Base-by-base conservation (phyloP, 2,797 vertebrate species). In the Melanogrammus aeglefinus region DNA sequence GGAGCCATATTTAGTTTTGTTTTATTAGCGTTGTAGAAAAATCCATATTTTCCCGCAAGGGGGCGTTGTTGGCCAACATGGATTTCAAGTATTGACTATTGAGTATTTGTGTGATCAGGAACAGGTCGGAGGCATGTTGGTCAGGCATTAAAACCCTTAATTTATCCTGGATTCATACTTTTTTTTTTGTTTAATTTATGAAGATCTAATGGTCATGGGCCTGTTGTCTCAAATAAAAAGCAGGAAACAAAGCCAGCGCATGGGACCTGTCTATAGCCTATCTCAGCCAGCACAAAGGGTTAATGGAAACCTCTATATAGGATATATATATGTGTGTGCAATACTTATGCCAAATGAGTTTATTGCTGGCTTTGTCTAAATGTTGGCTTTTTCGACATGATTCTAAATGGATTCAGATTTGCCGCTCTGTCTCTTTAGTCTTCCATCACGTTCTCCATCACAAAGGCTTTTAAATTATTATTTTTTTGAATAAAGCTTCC, bases 341-440 rank as follows among this genome's bases (percentile, higher is more conserved):
- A 27, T 69, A 69, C 63, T 79, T 70, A 84, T 73, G 47, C 81
- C 74, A 77, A 74, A 57, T 78, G 74, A 76, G 74, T 70, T 77
- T 36, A 74, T 78, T 72, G 47, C 80, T 47, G 79, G 78, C 77
- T 77, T 82, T 44, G 66, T 71, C 66, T 76, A 44, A 72, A 79
- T 73, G 79, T 72, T 75, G 79, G 38, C 51, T 77, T 77, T 71
- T 79, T 72, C 78, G 79, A 39, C 77, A 78, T 38, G 72, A 73
- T 73, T 69, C 69, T 72, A n/a, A 79, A 79, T 31, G 41, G 39
- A 36, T 71, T 72, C 57, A 71, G 57, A 70, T 51, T 86, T 86
- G 86, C 81, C 80, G 79, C 82, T 80, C 80, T 88, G 88, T 82
- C 85, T 83, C 84, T 89, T 86, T 88, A 88, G 88, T 91, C 90